These are phyloP conservation scores for Lonchura striata DNA, from an alignment of 2,113 vertebrate genomes.

Conservation along the genomic window DNA sequence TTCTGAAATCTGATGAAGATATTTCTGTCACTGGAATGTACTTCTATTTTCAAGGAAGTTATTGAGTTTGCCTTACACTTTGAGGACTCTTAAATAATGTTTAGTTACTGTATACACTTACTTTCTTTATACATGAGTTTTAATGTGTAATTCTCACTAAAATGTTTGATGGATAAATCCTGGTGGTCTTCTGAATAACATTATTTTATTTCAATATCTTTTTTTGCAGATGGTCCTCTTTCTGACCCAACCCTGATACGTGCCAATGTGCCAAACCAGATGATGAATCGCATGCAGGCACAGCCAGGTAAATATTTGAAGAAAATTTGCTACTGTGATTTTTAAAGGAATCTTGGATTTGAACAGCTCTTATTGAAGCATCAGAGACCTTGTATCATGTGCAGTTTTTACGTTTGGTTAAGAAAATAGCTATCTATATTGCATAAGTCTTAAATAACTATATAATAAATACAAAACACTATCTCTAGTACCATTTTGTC, in stretches of 20 bases:
- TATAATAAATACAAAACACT: not conserved
- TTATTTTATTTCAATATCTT: not conserved
- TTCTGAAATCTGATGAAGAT: not conserved
- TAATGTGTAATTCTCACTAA: not conserved
- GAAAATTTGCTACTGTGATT: not conserved
- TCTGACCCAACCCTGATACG: slow-evolving; percentile 87
- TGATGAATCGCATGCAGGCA: slow-evolving; percentile 89
- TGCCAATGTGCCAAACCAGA: slow-evolving; percentile 87
- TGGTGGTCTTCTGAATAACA: not conserved
- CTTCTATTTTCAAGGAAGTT: not conserved
- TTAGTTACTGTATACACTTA: not conserved
- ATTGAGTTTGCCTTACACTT: not conserved
- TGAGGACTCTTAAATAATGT: not conserved
- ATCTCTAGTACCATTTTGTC: not conserved
- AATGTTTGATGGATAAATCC: not conserved
- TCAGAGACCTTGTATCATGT: not conserved
- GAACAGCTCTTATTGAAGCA: not conserved
- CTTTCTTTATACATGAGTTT: not conserved
- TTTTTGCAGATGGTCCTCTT: slow-evolving; percentile 85
- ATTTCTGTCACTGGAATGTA: not conserved
- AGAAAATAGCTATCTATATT: not conserved
- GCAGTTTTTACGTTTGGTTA: not conserved
- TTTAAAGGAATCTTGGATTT: not conserved
- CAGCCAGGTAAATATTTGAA: slow-evolving; percentile 79
- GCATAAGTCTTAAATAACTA: not conserved